Evolutionary conservation across 1,140 invertebrate genomes (phyloP), one percentile per base, ranked within the genome.

Genomic region (Penaeus indicus): DNA sequence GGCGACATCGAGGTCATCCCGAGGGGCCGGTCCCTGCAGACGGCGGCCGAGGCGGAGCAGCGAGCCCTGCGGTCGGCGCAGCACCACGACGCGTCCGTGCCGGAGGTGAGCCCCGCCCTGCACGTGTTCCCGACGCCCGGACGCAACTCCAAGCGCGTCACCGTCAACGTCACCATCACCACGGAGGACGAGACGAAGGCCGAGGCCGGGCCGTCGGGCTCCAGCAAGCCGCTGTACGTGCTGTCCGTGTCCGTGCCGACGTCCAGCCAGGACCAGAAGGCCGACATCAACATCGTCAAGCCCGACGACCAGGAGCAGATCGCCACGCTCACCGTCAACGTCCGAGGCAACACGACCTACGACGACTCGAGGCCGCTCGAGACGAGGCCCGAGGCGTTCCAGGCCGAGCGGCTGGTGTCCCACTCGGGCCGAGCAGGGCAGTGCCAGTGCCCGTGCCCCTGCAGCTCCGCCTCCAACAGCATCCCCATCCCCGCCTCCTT

Each of bases 101-200:
- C 77, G 62, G 80, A 83, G 63, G 54, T 38, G 27, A 78, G 67
- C 61, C 27, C 54, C 47, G 67, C 64, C 47, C 64, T 67, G n/a
- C 62, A 47, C 69, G 54, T 60, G 27, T 47, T 60, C 60, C 32
- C 62, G 78, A 69, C 60, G 47, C 63, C 82, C 61, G 67, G 75
- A 10, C 64, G 87, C 64, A 91, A 92, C 90, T 90, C 93, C 69
- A 95, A 95, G 93, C 94, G 94, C 89, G 94, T 96, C 90, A 93
- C 96, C 90, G 95, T 96, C 78, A 96, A 96, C 93, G 93, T 96
- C 85, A 96, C 96, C 5, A 96, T 96, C 91, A 94, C 95, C 27
- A 94, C 95, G 27, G 95, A 95, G 90, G 94, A 94, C 90, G 94
- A 93, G 90, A 93, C 92, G 91, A 93, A 93, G 91, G 92, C 93